Evolutionary conservation across 35 echinoderm and acorn worm species (phyloP).

Genomic region (Heliocidaris erythrogramma): DNA sequence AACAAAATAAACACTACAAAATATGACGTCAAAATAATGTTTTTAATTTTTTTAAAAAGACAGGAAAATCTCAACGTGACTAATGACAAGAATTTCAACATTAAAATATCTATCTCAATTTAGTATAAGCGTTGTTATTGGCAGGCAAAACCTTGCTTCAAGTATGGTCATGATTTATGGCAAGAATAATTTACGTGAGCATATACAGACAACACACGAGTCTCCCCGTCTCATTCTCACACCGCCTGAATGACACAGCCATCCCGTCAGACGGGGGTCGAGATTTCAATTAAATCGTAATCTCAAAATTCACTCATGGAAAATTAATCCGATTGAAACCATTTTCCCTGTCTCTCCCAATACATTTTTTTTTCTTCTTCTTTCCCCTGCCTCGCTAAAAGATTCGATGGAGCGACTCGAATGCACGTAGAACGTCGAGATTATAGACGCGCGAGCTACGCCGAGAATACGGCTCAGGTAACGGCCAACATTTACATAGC

Average conservation of each 20-base stretch:
- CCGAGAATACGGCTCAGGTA: slow-evolving; percentile 17
- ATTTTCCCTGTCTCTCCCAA: slow-evolving; percentile 2
- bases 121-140: background rate
- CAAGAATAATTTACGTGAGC: slow-evolving; percentile 13
- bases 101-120: background rate
- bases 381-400: background rate
- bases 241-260: background rate
- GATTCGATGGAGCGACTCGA: slow-evolving; percentile 6
- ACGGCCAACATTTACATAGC: slow-evolving; percentile 40
- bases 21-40: background rate
- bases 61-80: background rate
- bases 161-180: slow-evolving; percentile 21
- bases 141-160: background rate
- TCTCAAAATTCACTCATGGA: slow-evolving; percentile 51
- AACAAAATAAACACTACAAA: background rate
- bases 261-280: slow-evolving; percentile 5
- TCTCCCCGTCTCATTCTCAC: background rate
- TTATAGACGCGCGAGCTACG: background rate
- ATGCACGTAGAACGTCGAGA: slow-evolving; percentile 24
- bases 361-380: slow-evolving; percentile 5
- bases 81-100: background rate
- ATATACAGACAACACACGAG: background rate
- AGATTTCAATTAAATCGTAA: slow-evolving; percentile 55
- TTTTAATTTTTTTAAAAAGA: background rate
- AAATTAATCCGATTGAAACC: slow-evolving; percentile 51